A percentile compares a stretch with the other conserved stretches of the same genome.
Evolutionary conservation across 2,113 vertebrate species (phyloP).

Genomic region (Tyrannus savana): DNA sequence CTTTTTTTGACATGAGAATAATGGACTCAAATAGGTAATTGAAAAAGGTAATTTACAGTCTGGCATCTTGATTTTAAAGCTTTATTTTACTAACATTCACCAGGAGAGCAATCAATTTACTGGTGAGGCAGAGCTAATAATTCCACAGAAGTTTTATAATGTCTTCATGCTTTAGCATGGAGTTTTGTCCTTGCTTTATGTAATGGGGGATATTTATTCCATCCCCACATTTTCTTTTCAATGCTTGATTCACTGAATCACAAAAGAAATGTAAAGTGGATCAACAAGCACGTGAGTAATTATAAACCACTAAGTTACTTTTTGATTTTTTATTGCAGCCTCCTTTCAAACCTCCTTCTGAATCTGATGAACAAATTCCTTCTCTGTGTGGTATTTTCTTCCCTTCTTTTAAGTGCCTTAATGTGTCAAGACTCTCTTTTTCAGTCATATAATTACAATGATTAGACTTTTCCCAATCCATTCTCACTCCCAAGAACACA

Average conservation of each 20-base stretch:
- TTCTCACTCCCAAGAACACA: neutral
- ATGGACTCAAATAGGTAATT: conserved; percentile 70
- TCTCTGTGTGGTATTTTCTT: conserved; percentile 28
- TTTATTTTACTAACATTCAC: conserved; percentile 70
- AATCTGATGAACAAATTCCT: conserved; percentile 64
- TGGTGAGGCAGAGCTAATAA: conserved; percentile 71
- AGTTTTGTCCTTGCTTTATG: conserved; percentile 68
- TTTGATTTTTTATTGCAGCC: conserved; percentile 55
- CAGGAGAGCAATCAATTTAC: conserved; percentile 72
- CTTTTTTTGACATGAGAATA: conserved; percentile 59
- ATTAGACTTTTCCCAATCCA: neutral
- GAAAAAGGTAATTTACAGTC: conserved; percentile 75
- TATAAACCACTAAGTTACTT: conserved; percentile 45
- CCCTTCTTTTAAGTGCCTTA: conserved; percentile 14
- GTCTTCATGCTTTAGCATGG: conserved; percentile 52
- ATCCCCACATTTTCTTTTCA: conserved; percentile 63
- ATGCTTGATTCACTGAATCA: conserved; percentile 58
- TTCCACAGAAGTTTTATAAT: conserved; percentile 60
- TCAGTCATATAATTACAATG: conserved; percentile 47
- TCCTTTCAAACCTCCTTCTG: conserved; percentile 29
- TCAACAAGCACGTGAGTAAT: conserved; percentile 61
- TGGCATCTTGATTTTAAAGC: conserved; percentile 73
- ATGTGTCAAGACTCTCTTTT: conserved; percentile 34
- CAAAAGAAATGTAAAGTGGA: conserved; percentile 70
- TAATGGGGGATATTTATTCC: conserved; percentile 63